phyloP scores from a whole-genome alignment of 2,113 vertebrate species.

The Dasypus novemcinctus region DNA sequence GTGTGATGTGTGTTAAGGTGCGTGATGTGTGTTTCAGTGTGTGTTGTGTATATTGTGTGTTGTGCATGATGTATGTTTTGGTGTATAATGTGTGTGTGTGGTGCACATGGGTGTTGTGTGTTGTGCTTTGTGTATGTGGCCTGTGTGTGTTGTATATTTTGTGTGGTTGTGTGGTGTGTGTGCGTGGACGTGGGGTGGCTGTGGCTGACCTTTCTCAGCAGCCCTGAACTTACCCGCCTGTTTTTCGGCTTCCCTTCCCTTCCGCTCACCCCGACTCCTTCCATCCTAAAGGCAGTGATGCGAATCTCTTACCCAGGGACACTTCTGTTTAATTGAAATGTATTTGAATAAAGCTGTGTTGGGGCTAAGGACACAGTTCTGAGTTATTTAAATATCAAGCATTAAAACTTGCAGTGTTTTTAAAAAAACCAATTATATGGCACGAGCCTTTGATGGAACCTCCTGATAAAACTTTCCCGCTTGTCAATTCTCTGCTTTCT shows the following conservation, averaged over 20 bases:
- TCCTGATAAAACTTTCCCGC: neutral
- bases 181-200: neutral
- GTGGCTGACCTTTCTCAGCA: neutral
- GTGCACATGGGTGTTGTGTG: neutral
- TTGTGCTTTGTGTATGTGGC: neutral
- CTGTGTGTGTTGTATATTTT: neutral
- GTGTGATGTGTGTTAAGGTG: fast-evolving
- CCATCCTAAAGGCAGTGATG: neutral
- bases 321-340: neutral
- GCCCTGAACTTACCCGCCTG: neutral
- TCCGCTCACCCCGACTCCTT: neutral
- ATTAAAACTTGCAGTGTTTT: neutral
- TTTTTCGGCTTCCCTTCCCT: fast-evolving
- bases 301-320: neutral
- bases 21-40: fast-evolving
- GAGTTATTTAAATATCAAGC: neutral
- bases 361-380: neutral
- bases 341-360: neutral
- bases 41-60: too few relatives aligned
- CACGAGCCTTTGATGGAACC: neutral
- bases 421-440: neutral
- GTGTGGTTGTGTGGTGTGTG: too few relatives aligned
- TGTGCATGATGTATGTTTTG: fast-evolving
- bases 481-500: neutral
- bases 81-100: too few relatives aligned